Conservation (phyloP, 2,113 vertebrate species). For the Illadopsis cleaveri region DNA sequence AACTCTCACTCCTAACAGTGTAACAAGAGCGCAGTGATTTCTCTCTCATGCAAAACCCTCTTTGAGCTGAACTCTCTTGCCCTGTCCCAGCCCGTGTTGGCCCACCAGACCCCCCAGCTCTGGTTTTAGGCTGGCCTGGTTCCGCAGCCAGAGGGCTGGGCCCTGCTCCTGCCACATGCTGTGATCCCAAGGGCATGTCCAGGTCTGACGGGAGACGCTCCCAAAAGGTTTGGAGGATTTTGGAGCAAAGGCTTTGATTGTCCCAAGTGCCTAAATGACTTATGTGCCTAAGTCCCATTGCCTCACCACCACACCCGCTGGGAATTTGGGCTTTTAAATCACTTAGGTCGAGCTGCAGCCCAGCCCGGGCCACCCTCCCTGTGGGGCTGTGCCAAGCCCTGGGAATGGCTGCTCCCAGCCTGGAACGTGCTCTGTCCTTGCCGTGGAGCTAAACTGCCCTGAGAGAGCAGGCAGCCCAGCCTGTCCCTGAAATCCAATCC, state of each 20-base stretch:
- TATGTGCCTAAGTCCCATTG: constrained; percentile 10
- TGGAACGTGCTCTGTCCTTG: not conserved
- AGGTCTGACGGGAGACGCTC: not conserved
- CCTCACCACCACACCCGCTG: constrained; percentile 45
- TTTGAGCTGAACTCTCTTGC: not conserved
- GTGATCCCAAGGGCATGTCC: not conserved
- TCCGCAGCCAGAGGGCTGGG: not conserved
- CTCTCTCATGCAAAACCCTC: constrained; percentile 24
- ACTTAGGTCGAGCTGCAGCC: not conserved
- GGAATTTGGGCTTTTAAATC: constrained; percentile 30
- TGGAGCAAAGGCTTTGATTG: not conserved
- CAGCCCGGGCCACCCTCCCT: not conserved
- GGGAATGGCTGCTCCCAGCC: not conserved
- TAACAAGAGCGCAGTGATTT: constrained; percentile 66
- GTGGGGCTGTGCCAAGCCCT: not conserved
- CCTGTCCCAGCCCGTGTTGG: not conserved
- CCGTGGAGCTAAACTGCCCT: not conserved
- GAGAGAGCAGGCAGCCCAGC: constrained; percentile 27
- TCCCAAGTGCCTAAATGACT: constrained; percentile 53
- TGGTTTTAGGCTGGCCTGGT: not conserved
- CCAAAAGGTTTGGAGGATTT: constrained; percentile 34
- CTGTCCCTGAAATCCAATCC: constrained; percentile 11
- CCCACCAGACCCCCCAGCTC: not conserved
- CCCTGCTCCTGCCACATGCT: not conserved
- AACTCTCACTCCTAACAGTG: constrained; percentile 75